These are phyloP conservation scores for Aotus griseimembra DNA, from an alignment of 2,797 vertebrate genomes.

Conservation along the genomic window DNA sequence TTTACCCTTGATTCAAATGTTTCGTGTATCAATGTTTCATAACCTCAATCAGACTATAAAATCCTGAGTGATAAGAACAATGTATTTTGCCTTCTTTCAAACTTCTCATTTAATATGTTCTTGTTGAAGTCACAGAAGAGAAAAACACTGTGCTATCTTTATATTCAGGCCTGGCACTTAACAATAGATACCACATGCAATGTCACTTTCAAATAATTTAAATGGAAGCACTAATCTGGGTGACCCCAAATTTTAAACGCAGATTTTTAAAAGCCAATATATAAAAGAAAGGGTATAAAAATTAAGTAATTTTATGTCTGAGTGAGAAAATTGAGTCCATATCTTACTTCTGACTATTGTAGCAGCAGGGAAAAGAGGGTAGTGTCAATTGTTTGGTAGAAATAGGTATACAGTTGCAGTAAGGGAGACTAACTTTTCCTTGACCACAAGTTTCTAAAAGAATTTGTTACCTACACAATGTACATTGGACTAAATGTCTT, in stretches of 20 bases:
- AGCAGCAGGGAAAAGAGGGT: neutral
- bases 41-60: neutral
- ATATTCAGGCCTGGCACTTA: neutral
- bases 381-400: neutral
- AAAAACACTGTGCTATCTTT: neutral
- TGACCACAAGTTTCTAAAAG: neutral
- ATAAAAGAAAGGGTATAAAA: neutral
- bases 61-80: neutral
- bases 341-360: neutral
- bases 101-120: neutral
- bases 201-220: neutral
- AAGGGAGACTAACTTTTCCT: neutral
- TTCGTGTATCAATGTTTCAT: neutral
- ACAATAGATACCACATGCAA: neutral
- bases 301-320: neutral
- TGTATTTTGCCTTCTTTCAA: neutral
- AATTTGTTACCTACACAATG: neutral
- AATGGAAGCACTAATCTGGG: neutral
- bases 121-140: constrained; percentile 16
- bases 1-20: neutral
- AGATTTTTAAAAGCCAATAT: neutral
- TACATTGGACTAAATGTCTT: neutral
- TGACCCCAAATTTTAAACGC: neutral
- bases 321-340: neutral
- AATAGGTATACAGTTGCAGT: neutral